Evolutionary conservation across 2,888 invertebrate species (phyloP).

Genomic region (Drosophila meridiana): DNA sequence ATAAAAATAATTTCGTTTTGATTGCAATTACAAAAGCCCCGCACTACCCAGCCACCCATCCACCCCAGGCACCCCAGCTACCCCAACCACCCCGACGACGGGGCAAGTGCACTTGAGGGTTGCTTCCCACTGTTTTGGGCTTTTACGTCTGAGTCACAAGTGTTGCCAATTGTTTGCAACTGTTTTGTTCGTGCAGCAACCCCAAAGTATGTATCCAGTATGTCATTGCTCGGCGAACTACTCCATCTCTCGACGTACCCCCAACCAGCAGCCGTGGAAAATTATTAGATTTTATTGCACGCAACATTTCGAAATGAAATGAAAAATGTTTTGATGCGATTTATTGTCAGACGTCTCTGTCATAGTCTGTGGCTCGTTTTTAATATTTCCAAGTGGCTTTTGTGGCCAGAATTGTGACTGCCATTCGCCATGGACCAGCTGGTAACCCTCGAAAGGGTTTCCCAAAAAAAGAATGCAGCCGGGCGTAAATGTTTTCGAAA

Average conservation of each 20-base stretch:
- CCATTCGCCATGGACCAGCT: constrained; percentile 63
- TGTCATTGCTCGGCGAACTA: constrained; percentile 45
- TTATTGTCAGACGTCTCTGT: constrained; percentile 59
- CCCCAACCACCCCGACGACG: constrained; percentile 7
- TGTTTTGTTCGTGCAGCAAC: constrained; percentile 66
- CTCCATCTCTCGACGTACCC: background rate
- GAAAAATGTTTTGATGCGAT: constrained; percentile 71
- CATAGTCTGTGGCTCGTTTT: constrained; percentile 54
- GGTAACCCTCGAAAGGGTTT: constrained; percentile 53
- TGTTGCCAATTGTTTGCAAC: constrained; percentile 79
- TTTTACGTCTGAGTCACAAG: constrained; percentile 64
- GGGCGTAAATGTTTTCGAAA: constrained; percentile 77
- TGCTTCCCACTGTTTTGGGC: constrained; percentile 35
- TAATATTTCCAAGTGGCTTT: constrained; percentile 78
- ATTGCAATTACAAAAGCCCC: constrained; percentile 81
- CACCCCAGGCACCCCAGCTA: constrained; percentile 13
- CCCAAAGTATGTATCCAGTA: constrained; percentile 34
- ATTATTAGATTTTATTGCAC: constrained; percentile 77
- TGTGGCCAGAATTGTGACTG: constrained; percentile 50
- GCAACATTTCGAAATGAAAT: constrained; percentile 65
- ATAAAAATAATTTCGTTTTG: constrained; percentile 84
- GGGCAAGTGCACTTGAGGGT: constrained; percentile 72
- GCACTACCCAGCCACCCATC: constrained; percentile 13
- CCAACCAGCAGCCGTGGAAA: constrained; percentile 39
- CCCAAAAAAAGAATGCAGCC: constrained; percentile 59